Base-by-base conservation (phyloP, 2,888 invertebrate species). In the Nomada fabriciana region DNA sequence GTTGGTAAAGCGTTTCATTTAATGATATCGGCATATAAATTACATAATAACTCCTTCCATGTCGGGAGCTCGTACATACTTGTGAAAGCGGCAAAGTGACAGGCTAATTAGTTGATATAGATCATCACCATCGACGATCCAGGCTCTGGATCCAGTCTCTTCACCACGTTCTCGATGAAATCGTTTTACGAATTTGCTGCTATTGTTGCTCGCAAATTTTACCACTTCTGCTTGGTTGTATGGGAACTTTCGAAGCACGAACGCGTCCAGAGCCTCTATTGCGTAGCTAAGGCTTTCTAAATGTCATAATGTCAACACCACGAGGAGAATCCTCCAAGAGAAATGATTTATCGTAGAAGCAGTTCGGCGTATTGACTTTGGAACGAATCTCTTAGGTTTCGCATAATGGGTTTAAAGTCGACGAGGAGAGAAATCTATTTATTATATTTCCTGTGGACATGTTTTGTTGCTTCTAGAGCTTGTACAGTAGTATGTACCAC, bases 21-120 rank as follows among this genome's bases (percentile, higher is more conserved):
- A 68, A 68, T 68, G 36, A 53, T 10, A 42, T 42, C 67, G 67
- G 53, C 53, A 42, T 53, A 42, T 36, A 68, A 68, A 55, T 68
- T 36, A 36, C 36, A 36, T 68, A 42, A 11, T n/a, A 23, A 55
- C 42, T 55, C 15, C 55, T 47, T 52, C 13, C 0, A 15, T 1
- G 59, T 47, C 59, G n/a, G 29, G 18, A 15, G 59, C 25, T 43
- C 69, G 43, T 29, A 43, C 59, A 47, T 43, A 59, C 69, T 59
- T 43, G 10, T 59, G 43, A 69, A 69, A 25, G 25, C 43, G 20
- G 42, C 18, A 23, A 42, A 55, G 25, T 23, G 29, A 15, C 23
- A 23, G 18, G 13, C 25, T 25, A 69, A 69, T 69, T 57, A 43
- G 43, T 2, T 9, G 57, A 59, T 47, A 29, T 25, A 25, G 25